These are phyloP conservation scores for Pituophis catenifer DNA, from an alignment of 2,113 vertebrate species.

Conservation along the genomic window DNA sequence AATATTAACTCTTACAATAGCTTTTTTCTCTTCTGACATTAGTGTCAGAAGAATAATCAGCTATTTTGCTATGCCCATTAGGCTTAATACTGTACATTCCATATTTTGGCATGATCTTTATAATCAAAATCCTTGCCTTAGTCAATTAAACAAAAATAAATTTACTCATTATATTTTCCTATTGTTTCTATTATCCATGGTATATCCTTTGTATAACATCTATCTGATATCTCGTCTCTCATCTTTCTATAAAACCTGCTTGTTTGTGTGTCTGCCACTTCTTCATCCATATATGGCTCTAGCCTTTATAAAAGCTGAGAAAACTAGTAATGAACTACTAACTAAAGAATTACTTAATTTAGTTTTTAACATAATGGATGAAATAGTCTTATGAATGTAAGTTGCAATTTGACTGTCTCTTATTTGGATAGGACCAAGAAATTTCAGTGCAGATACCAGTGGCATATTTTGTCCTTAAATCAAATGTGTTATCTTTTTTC, in stretches of 20 bases:
- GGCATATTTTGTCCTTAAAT: not conserved
- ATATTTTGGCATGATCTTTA: not conserved
- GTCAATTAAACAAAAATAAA: not conserved
- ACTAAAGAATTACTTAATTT: not conserved
- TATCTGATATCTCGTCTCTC: not conserved
- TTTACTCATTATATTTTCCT: not conserved
- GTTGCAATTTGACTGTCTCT: not conserved
- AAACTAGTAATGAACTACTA: too few species aligned
- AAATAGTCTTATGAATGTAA: not conserved
- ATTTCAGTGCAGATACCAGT: not conserved
- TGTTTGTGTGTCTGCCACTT: not conserved
- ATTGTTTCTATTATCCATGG: not conserved
- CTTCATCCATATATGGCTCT: not conserved
- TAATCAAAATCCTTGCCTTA: not conserved
- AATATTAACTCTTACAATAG: not conserved
- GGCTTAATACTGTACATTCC: not conserved
- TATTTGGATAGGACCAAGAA: not conserved
- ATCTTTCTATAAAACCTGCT: not conserved
- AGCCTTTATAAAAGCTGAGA: not conserved
- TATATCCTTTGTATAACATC: not conserved
- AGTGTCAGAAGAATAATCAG: not conserved
- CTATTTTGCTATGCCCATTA: not conserved
- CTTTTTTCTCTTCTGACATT: not conserved
- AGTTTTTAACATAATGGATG: not conserved
- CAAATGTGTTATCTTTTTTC: not conserved